Conservation (phyloP, 2,113 vertebrate genomes). For the Epinephelus cyanopodus region DNA sequence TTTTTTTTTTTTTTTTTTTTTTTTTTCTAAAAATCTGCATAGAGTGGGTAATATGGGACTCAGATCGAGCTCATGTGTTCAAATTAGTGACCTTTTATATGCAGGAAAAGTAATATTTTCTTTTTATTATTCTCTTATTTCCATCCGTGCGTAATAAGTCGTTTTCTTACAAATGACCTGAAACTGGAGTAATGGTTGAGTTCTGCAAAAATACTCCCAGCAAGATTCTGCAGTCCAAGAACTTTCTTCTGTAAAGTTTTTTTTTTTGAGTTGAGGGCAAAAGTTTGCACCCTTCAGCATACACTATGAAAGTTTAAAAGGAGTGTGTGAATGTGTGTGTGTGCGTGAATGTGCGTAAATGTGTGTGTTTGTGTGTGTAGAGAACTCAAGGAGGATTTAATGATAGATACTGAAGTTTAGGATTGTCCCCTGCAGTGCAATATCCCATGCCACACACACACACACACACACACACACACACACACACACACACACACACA, state of each 20-base stretch:
- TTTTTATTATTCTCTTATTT: neutral
- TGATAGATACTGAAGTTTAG: conserved; percentile 64
- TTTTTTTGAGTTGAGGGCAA: conserved; percentile 38
- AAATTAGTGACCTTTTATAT: neutral
- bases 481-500: conserved; percentile 29
- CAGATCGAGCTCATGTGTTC: neutral
- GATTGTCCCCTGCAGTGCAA: conserved; percentile 65
- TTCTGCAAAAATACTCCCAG: neutral
- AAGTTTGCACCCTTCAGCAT: conserved; percentile 42
- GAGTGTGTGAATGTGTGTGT: neutral
- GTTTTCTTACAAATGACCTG: neutral
- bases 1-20: too few relatives aligned
- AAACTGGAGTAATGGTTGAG: neutral
- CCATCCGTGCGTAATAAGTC: neutral
- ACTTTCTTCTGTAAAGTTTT: conserved; percentile 29
- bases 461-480: conserved; percentile 14
- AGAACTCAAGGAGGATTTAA: conserved; percentile 63
- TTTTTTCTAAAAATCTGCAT: too few relatives aligned
- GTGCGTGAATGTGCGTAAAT: neutral
- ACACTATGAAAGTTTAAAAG: conserved; percentile 57
- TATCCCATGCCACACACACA: conserved; percentile 21
- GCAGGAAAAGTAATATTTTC: neutral
- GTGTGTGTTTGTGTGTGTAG: conserved; percentile 16
- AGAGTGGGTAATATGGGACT: too few relatives aligned
- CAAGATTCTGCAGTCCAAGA: neutral